These are phyloP conservation scores for Equus quagga DNA, from an alignment of 2,113 vertebrate genomes.

Conservation along the genomic window DNA sequence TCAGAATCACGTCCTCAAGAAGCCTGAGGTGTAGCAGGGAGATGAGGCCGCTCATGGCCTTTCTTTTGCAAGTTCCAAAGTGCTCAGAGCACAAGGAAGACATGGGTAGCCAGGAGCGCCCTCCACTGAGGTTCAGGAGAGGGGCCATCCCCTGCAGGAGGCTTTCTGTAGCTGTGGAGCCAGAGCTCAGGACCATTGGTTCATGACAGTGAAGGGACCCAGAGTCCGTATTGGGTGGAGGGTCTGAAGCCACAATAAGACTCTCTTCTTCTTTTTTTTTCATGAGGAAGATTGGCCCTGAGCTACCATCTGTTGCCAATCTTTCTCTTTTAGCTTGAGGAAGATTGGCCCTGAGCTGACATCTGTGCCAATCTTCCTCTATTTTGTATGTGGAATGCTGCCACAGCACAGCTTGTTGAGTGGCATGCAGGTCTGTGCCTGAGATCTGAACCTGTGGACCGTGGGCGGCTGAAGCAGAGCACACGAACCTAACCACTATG, in stretches of 20 bases:
- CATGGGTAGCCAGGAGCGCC: rapidly evolving
- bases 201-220: background rate
- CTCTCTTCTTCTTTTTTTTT: background rate
- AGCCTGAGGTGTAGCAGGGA: background rate
- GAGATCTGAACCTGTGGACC: no score
- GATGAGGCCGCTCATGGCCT: rapidly evolving
- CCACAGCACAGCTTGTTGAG: no score
- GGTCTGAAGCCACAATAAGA: rapidly evolving
- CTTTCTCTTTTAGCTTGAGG: no score
- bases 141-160: background rate
- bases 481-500: no score
- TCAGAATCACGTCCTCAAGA: rapidly evolving
- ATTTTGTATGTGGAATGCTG: no score
- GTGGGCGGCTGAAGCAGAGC: no score
- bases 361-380: no score
- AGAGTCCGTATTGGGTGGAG: background rate
- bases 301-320: no score
- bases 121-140: background rate
- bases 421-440: no score
- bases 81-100: rapidly evolving
- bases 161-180: rapidly evolving
- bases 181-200: background rate
- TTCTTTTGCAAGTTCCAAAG: rapidly evolving
- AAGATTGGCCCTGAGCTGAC: no score
- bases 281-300: no score